Percentiles rank a stretch among this genome's conserved stretches.
Conservation (phyloP, 2,888 invertebrate species). For the Hirudinaria manillensis region DNA sequence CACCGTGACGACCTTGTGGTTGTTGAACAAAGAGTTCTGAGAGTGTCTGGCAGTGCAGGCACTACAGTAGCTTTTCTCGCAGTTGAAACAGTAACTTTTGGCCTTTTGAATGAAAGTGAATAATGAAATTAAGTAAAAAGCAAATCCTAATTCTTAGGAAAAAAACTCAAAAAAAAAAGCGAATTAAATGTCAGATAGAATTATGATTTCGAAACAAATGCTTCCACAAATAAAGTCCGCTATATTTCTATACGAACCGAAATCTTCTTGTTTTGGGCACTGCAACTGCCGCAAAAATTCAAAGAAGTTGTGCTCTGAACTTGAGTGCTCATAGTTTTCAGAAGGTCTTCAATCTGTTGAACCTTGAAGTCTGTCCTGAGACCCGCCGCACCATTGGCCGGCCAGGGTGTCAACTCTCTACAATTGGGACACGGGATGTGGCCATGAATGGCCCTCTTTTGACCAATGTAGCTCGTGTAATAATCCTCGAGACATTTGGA, state of each 20-base stretch:
- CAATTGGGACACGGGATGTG: constrained; percentile 42
- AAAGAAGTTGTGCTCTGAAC: constrained; percentile 4
- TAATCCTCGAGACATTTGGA: constrained; percentile 40
- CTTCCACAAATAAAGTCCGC: too few species aligned
- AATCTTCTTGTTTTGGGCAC: constrained; percentile 36
- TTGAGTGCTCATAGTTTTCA: constrained; percentile 37
- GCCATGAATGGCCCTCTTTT: constrained; percentile 37
- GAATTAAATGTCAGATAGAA: background rate
- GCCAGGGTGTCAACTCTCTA: constrained; percentile 41
- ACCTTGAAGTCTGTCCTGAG: constrained; percentile 42
- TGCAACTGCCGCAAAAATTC: constrained; percentile 37
- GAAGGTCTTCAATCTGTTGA: constrained; percentile 41
- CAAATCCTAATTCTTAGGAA: background rate
- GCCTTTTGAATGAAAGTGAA: constrained; percentile 21
- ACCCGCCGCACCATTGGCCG: constrained; percentile 38
- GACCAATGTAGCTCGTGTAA: constrained; percentile 38
- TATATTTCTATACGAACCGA: background rate
- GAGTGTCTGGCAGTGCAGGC: constrained; percentile 37
- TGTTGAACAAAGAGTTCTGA: constrained; percentile 39
- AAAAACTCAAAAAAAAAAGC: background rate
- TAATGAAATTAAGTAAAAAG: background rate
- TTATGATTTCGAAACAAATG: background rate
- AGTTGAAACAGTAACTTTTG: constrained; percentile 37
- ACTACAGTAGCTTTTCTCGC: constrained; percentile 40
- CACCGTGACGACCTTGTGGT: constrained; percentile 37